These are phyloP conservation scores for Labia minor DNA, from an alignment of 2,888 invertebrate genomes.

Conservation along the genomic window DNA sequence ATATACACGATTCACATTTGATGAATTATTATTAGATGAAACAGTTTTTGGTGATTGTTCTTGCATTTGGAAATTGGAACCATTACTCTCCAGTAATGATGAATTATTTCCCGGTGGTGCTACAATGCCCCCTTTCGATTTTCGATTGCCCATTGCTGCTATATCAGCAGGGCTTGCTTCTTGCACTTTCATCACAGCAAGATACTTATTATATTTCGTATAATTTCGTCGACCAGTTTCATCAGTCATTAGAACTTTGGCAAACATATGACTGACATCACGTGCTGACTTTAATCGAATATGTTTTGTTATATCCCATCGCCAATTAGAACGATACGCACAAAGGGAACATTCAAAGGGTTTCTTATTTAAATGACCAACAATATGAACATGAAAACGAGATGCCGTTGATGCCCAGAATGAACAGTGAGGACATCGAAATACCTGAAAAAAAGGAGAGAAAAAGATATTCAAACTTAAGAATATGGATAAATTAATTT, in stretches of 20 bases:
- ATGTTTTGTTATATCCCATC: constrained; percentile 94
- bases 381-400: constrained; percentile 86
- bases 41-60: background rate
- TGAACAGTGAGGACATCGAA: constrained; percentile 83
- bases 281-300: constrained; percentile 79
- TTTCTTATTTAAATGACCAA: constrained; percentile 83
- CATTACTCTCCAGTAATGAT: constrained; percentile 16
- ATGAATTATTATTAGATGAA: constrained; percentile 22
- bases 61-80: background rate
- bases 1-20: background rate
- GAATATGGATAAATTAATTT: no score
- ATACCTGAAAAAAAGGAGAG: constrained; percentile 43
- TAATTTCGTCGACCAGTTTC: constrained; percentile 84
- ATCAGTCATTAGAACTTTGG: constrained; percentile 80
- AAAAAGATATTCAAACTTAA: constrained; percentile 14
- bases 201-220: constrained; percentile 83
- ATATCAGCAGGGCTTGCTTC: constrained; percentile 27
- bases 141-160: background rate
- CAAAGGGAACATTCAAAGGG: constrained; percentile 93
- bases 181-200: constrained; percentile 52
- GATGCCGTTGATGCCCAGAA: constrained; percentile 90
- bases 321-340: constrained; percentile 89
- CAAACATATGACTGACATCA: constrained; percentile 68
- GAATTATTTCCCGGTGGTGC: constrained; percentile 24
- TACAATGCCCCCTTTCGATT: constrained; percentile 22